Conservation (phyloP, 2,113 vertebrate genomes). For the Albula goreensis region DNA sequence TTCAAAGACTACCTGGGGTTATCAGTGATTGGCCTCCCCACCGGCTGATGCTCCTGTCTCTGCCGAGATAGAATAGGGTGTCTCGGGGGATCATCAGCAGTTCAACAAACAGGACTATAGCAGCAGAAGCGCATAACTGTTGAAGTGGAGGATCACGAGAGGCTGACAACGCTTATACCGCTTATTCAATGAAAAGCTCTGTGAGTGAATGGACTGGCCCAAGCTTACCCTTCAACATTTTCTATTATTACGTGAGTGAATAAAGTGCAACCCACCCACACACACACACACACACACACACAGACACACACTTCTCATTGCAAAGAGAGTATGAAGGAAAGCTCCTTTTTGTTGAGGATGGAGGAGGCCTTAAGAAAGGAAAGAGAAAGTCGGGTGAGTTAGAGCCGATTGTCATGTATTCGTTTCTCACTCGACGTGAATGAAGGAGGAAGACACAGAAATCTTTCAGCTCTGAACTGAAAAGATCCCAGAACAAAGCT, state of each 20-base stretch:
- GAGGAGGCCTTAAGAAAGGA: neutral
- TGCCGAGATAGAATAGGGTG: neutral
- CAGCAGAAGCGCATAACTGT: neutral
- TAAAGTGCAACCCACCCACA: slow-evolving; percentile 2
- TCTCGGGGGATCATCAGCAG: too few species aligned
- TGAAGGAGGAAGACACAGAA: neutral
- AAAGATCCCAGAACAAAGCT: neutral
- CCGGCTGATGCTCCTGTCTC: neutral
- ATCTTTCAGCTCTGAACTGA: neutral
- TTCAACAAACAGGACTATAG: neutral
- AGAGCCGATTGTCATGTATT: neutral
- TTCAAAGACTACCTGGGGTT: neutral
- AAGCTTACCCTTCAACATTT: slow-evolving; percentile 9
- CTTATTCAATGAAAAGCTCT: slow-evolving; percentile 5
- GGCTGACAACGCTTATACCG: neutral
- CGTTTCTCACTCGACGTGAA: neutral
- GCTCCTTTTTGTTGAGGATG: neutral
- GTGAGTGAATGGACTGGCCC: neutral
- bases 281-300: slow-evolving; percentile 6
- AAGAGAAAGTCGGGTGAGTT: neutral
- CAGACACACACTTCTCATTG: neutral
- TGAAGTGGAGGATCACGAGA: slow-evolving; percentile 11
- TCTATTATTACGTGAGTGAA: neutral
- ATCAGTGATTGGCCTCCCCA: neutral
- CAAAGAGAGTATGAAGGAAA: neutral